A percentile compares a stretch with the other conserved stretches of the same genome.
Evolutionary conservation across 2,888 invertebrate species (phyloP).

Genomic region (Rotaria magnacalcarata): DNA sequence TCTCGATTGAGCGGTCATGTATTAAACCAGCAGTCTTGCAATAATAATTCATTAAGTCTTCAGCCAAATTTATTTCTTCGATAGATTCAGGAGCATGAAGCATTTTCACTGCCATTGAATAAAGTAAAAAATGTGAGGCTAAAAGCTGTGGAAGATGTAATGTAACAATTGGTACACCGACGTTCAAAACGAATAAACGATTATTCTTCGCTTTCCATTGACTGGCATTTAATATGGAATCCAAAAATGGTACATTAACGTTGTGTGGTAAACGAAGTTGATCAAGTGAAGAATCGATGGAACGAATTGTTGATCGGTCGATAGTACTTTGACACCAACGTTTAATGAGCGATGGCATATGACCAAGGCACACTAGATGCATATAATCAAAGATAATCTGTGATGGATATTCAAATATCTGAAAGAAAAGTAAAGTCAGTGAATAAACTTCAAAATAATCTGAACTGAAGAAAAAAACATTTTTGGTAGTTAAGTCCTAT

Average conservation of each 20-base stretch:
- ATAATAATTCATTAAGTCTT: not conserved
- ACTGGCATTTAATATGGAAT: not conserved
- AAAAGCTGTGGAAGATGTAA: not conserved
- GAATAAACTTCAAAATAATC: not conserved
- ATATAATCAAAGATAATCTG: not conserved
- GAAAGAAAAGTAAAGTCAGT: not conserved
- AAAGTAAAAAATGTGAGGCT: not conserved
- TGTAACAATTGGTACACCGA: not conserved
- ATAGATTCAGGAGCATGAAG: not conserved
- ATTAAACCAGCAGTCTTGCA: not conserved
- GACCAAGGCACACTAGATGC: not conserved
- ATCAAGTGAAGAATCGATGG: not conserved
- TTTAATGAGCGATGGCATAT: not conserved
- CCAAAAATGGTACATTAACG: not conserved
- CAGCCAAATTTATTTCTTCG: not conserved
- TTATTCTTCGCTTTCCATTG: not conserved
- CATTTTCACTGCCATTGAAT: not conserved
- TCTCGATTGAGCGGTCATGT: not conserved
- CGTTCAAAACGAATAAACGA: not conserved
- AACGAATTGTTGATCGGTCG: not conserved
- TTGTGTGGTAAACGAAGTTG: not conserved
- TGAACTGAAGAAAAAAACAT: not conserved
- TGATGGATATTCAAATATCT: not conserved
- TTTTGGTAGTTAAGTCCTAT: too few species aligned
- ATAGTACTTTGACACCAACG: not conserved